Percentiles rank a stretch among this genome's conserved stretches.
These are phyloP conservation scores for Zaprionus ghesquierei DNA, from an alignment of 1,140 invertebrate genomes.

Conservation along the genomic window DNA sequence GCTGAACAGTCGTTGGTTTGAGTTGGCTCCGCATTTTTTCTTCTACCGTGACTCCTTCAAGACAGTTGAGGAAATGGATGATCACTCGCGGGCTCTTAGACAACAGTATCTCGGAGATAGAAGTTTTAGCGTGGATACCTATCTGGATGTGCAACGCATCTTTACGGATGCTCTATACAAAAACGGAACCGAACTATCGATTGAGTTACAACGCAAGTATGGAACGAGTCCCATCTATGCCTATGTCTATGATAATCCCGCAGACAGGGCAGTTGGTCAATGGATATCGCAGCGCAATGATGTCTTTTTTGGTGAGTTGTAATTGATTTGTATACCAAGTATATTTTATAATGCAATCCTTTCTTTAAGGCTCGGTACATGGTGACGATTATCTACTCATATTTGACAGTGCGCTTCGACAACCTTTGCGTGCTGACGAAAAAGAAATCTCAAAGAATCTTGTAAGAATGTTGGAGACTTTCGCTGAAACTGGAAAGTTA, in stretches of 20 bases:
- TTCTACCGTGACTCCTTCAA: not conserved
- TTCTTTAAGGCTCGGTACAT: not conserved
- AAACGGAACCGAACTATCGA: constrained; percentile 26
- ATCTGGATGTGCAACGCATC: constrained; percentile 35
- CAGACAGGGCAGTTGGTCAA: constrained; percentile 14
- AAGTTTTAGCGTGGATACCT: constrained; percentile 25
- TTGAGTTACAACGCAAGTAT: constrained; percentile 29
- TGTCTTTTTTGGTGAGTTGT: constrained; percentile 27
- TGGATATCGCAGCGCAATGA: constrained; percentile 37
- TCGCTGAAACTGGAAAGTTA: not conserved
- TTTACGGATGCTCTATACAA: constrained; percentile 51
- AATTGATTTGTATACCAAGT: not conserved
- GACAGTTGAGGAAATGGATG: not conserved
- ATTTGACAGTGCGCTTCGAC: not conserved
- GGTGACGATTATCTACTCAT: constrained; percentile 48
- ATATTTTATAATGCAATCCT: not conserved
- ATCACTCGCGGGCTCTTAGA: not conserved
- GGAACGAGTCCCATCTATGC: constrained; percentile 34
- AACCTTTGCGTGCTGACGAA: constrained; percentile 29
- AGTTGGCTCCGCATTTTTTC: constrained; percentile 30
- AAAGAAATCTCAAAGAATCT: constrained; percentile 27
- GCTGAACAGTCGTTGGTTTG: constrained; percentile 29
- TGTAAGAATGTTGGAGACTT: constrained; percentile 29
- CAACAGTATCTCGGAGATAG: constrained; percentile 6
- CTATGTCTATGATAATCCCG: constrained; percentile 53